These are phyloP conservation scores for Pantherophis vulpinus DNA, from an alignment of 2,797 vertebrate genomes.

Conservation along the genomic window DNA sequence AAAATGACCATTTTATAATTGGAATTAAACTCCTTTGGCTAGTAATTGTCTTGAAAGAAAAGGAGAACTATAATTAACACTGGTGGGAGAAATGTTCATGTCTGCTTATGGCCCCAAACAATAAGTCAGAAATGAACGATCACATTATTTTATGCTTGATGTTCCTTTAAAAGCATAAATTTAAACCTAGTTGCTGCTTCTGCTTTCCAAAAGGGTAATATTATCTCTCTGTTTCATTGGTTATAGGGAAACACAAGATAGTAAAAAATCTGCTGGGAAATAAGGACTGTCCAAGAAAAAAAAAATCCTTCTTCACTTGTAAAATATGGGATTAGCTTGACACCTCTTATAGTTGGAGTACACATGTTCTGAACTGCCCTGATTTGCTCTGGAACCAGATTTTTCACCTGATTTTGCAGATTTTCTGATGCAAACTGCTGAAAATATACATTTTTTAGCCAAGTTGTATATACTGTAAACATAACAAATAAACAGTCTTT, in stretches of 20 bases:
- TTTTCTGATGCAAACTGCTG: neutral
- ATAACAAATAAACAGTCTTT: no score
- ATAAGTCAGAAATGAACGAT: neutral
- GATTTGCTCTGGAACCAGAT: neutral
- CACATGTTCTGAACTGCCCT: neutral
- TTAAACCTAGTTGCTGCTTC: neutral
- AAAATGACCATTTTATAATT: constrained; percentile 18
- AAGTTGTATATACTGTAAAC: no score
- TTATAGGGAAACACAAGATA: neutral
- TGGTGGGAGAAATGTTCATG: neutral
- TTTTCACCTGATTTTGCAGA: neutral
- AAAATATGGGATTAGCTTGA: neutral
- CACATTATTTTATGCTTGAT: neutral
- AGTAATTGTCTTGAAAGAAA: constrained; percentile 14
- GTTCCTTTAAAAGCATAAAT: neutral
- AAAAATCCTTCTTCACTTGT: neutral
- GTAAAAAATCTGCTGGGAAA: neutral
- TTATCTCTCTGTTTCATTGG: neutral
- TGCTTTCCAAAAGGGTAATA: neutral
- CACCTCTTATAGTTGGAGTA: neutral
- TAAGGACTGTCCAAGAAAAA: neutral
- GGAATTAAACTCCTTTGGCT: neutral
- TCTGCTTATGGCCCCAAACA: neutral
- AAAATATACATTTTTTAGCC: neutral
- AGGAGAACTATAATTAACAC: neutral